phyloP scores from a whole-genome alignment of 1,140 invertebrate genomes.

The Cherax destructor region DNA sequence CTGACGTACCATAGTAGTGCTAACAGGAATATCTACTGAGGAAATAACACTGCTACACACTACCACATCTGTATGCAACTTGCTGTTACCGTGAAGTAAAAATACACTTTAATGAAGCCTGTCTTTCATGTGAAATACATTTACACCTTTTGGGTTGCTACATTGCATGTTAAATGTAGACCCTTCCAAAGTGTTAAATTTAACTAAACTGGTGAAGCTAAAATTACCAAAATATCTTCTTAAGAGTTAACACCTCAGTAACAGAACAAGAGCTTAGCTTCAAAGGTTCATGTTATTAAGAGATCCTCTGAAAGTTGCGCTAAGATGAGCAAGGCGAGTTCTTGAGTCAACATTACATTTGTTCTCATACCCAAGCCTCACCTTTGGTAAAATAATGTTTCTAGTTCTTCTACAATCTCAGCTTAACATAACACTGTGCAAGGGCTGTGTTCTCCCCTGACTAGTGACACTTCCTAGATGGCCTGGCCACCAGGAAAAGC shows the following conservation, averaged over 20 bases:
- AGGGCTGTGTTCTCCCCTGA: constrained; percentile 25
- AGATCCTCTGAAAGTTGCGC: constrained; percentile 1
- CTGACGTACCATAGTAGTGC: constrained; percentile 3
- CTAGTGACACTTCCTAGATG: constrained; percentile 31
- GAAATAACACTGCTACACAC: constrained; percentile 39
- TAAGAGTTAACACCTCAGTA: neutral
- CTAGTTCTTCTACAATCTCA: constrained; percentile 17
- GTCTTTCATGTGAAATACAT: neutral
- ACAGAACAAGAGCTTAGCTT: neutral
- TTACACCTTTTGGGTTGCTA: neutral
- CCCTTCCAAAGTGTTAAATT: neutral
- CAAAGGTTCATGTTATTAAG: neutral
- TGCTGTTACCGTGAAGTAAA: constrained; percentile 18
- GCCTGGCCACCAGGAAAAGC: constrained; percentile 34
- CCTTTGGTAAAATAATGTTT: neutral
- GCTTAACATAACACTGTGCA: constrained; percentile 22
- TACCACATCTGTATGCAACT: constrained; percentile 37
- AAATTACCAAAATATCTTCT: neutral
- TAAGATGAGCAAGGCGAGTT: neutral
- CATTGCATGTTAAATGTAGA: neutral
- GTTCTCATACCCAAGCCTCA: constrained; percentile 19
- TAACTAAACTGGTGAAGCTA: neutral
- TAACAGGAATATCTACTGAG: constrained; percentile 14
- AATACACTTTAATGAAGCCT: constrained; percentile 1
- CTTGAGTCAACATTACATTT: constrained; percentile 6